Base-by-base conservation (phyloP, 1,140 invertebrate genomes). In the Drosophila virilis region DNA sequence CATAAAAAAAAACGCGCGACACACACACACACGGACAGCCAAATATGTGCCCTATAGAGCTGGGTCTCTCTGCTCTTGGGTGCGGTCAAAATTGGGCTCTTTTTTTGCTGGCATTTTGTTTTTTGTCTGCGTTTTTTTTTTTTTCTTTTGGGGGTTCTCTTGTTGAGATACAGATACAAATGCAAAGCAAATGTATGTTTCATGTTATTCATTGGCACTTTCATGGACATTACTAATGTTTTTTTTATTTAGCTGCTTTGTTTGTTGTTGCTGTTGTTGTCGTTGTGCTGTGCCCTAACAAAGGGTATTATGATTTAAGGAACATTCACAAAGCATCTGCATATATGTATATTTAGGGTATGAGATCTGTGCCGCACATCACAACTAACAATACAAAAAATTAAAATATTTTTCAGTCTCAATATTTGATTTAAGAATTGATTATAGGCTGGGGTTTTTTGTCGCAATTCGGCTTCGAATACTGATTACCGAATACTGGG, bases 211-310 rank as follows among this genome's bases (percentile, higher is more conserved):
- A 72, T 76, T 84, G 77, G 78, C 82, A 85, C 82, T 72, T 86
- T 78, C 82, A 78, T 85, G 82, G 82, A 68, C 82, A 85, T 81
- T 86, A 72, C 82, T 81, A 85, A 85, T 85, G 67, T 69, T 77
- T 48, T 48, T 46, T 42, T 37, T 48, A 12, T 9, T 28, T 48
- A 28, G 22, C 22, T 15, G 15, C 15, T 9, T 17, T 15, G 15
- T 17, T 46, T 43, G n/a, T 43, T 43, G 40, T 3, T 67, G 55
- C 9, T 57, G 28, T 58, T 58, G n/a, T 28, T 43, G 50, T 48
- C 65, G 43, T 33, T 58, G 38, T 32, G 52, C 10, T 65, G 15
- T 22, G 13, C 61, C 58, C 55, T 67, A 28, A 57, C 66, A 57
- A 32, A 32, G 33, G 15, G 45, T 51, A 61, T 55, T 13, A 9